A percentile compares a stretch with the other conserved stretches of the same genome.
Evolutionary conservation across 2,888 invertebrate genomes (phyloP).

Genomic region (Apodemia zela): DNA sequence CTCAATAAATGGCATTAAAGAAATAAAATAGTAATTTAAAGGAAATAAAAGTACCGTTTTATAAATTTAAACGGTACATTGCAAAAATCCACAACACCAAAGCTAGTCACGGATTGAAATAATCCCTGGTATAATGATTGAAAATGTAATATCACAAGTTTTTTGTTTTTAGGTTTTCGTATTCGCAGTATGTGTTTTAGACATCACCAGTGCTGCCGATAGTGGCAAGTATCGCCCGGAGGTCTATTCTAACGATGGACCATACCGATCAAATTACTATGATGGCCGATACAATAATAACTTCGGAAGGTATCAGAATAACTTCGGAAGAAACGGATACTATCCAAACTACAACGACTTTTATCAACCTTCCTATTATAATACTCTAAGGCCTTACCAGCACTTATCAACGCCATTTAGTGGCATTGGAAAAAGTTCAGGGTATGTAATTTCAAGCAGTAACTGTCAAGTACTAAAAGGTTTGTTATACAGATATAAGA

Average conservation of each 20-base stretch:
- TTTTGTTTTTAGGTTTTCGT: conserved; percentile 29
- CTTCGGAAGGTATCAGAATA: conserved; percentile 29
- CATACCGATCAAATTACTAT: conserved; percentile 28
- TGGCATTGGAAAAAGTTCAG: conserved; percentile 45
- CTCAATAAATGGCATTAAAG: too few species aligned
- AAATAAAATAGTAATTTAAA: too few species aligned
- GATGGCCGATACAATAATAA: conserved; percentile 48
- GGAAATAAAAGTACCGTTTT: too few species aligned
- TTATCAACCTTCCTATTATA: conserved; percentile 47
- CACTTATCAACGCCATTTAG: conserved; percentile 51
- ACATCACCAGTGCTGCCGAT: conserved; percentile 43
- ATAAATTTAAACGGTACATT: too few species aligned
- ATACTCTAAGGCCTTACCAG: conserved; percentile 43
- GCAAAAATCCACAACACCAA: too few species aligned
- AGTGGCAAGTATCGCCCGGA: conserved; percentile 72
- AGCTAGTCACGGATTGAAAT: too few species aligned
- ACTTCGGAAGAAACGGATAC: conserved; percentile 43
- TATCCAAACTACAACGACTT: conserved; percentile 40
- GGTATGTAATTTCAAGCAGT: conserved; percentile 21
- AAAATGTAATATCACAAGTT: not conserved
- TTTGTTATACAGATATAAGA: too few species aligned
- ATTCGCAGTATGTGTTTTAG: conserved; percentile 28
- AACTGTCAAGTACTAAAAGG: too few species aligned
- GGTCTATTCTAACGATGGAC: conserved; percentile 34
- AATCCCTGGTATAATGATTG: too few species aligned